These are phyloP conservation scores for Achroia grisella DNA, from an alignment of 1,140 invertebrate species.

Conservation along the genomic window DNA sequence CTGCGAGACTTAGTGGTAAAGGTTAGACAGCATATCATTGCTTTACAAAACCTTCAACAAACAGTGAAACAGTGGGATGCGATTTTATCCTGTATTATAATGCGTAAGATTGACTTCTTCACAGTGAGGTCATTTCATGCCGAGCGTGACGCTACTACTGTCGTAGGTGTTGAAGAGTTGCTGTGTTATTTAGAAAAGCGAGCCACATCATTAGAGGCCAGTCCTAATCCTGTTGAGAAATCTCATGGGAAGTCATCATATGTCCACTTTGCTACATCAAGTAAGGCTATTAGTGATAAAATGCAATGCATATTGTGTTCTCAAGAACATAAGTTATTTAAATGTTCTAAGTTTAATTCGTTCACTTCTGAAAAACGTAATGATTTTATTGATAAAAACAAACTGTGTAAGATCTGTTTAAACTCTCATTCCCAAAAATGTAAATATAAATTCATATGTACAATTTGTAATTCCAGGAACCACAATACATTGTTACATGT, in stretches of 20 bases:
- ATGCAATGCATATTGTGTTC: too few relatives aligned
- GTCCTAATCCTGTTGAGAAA: too few relatives aligned
- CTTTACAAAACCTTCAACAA: slow-evolving; percentile 1
- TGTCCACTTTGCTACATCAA: too few relatives aligned
- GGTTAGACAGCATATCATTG: neutral
- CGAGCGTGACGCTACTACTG: too few relatives aligned
- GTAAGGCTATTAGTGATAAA: too few relatives aligned
- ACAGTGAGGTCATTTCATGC: slow-evolving; percentile 1
- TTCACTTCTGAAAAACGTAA: neutral
- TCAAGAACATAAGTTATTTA: neutral
- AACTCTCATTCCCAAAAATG: slow-evolving; percentile 3
- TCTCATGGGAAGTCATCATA: too few relatives aligned
- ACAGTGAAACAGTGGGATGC: slow-evolving; percentile 3
- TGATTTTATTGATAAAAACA: neutral
- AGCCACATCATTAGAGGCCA: too few relatives aligned
- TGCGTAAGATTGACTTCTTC: slow-evolving; percentile 2
- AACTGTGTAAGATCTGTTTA: slow-evolving; percentile 9
- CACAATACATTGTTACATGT: slow-evolving; percentile 5
- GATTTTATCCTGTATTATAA: neutral
- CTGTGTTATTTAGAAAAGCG: too few relatives aligned
- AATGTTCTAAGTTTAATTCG: neutral
- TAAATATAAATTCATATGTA: slow-evolving; percentile 4
- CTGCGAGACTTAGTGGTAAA: neutral
- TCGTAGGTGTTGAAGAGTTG: too few relatives aligned
- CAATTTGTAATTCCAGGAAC: neutral